Conservation (phyloP, 2,888 invertebrate species). For the Cephus pulcher region DNA sequence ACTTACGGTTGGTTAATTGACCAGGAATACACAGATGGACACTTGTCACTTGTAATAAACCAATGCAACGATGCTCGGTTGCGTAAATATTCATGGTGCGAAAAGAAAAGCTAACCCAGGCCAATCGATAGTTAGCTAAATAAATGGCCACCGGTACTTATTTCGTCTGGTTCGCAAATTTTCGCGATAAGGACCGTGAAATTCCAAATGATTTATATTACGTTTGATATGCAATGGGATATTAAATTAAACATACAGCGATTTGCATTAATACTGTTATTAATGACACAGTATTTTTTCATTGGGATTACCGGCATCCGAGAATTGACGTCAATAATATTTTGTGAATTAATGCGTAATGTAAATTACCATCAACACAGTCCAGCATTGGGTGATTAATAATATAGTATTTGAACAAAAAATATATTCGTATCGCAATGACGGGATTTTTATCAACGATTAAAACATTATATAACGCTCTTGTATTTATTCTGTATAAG, state of each 20-base stretch:
- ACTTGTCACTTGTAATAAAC: background rate
- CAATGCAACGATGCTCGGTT: background rate
- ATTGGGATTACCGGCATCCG: background rate
- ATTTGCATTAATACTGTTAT: background rate
- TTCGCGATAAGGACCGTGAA: background rate
- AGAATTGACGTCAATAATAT: background rate
- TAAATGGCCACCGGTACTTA: background rate
- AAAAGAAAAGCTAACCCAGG: background rate
- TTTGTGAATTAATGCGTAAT: background rate
- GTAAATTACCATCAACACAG: background rate
- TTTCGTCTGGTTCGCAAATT: background rate
- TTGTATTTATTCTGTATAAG: background rate
- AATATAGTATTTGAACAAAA: too few relatives aligned
- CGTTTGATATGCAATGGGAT: background rate
- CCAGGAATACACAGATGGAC: background rate
- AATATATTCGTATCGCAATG: background rate
- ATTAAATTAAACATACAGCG: background rate
- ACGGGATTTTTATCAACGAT: background rate
- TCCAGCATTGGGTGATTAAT: too few relatives aligned
- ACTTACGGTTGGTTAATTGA: conserved; percentile 1
- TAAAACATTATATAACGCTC: background rate
- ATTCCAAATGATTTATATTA: background rate
- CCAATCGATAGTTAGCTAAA: background rate
- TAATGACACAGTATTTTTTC: background rate
- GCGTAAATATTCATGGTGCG: conserved; percentile 20